A percentile compares a stretch with the other conserved stretches of the same genome.
These are phyloP conservation scores for Proctacanthus coquilletti DNA, from an alignment of 1,140 invertebrate species.

Conservation along the genomic window DNA sequence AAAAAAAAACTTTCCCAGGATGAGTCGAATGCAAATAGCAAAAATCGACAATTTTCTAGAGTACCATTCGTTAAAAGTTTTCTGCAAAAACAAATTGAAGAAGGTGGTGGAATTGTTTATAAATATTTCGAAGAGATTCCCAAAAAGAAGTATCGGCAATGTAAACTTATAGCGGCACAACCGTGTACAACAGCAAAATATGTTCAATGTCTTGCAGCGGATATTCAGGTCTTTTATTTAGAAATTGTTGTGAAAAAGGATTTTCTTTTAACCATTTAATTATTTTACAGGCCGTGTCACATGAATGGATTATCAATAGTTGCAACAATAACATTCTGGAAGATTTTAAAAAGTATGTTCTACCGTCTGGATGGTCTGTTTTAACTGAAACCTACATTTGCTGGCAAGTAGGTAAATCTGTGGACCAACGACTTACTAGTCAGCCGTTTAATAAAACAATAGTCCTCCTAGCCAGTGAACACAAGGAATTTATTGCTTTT, in stretches of 20 bases:
- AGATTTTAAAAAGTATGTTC: conserved; percentile 27
- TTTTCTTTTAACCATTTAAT: too few relatives aligned
- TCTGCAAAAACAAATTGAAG: conserved; percentile 35
- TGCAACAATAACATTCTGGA: conserved; percentile 29
- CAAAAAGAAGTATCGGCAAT: conserved; percentile 33
- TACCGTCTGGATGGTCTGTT: conserved; percentile 39
- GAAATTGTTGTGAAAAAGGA: too few relatives aligned
- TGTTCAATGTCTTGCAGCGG: conserved; percentile 37
- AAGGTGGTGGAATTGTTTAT: conserved; percentile 38
- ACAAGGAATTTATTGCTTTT: conserved; percentile 35
- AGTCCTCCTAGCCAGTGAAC: conserved; percentile 32
- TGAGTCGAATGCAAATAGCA: conserved; percentile 1
- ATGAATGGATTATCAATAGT: conserved; percentile 40
- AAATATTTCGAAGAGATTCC: conserved; percentile 40
- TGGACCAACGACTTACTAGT: conserved; percentile 17
- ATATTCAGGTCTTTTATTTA: conserved; percentile 20
- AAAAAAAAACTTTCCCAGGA: background rate
- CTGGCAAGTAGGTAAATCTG: conserved; percentile 16
- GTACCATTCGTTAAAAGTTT: conserved; percentile 39
- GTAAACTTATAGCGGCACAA: conserved; percentile 38
- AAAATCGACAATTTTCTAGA: conserved; percentile 32
- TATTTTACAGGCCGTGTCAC: conserved; percentile 25
- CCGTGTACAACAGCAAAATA: conserved; percentile 43
- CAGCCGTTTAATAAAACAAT: conserved; percentile 36
- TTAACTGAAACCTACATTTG: conserved; percentile 32